phyloP scores from a whole-genome alignment of 2,888 invertebrate species.

The Drosophila subsilvestris region DNA sequence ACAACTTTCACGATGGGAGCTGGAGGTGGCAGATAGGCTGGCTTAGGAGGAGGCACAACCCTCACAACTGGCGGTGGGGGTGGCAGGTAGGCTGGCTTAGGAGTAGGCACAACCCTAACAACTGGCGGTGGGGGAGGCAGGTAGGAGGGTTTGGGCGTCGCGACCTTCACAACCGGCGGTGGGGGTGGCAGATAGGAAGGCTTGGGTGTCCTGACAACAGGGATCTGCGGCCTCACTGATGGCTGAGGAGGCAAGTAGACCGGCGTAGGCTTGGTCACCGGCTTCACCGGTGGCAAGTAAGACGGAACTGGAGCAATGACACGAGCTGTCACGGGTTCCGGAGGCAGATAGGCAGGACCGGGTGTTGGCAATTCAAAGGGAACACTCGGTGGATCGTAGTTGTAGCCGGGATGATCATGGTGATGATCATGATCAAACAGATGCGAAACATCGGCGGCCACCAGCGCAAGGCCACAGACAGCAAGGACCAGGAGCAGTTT shows the following conservation, averaged over 20 bases:
- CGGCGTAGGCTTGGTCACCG: constrained; percentile 26
- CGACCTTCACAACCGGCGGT: constrained; percentile 14
- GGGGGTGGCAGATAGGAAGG: constrained; percentile 53
- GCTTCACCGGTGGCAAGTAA: constrained; percentile 50
- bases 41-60: not conserved
- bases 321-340: constrained; percentile 32
- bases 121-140: constrained; percentile 51
- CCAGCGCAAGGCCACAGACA: constrained; percentile 64
- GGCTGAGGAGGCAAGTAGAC: constrained; percentile 50
- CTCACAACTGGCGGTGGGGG: constrained; percentile 33
- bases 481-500: constrained; percentile 64
- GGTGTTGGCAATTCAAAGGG: constrained; percentile 67
- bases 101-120: constrained; percentile 13
- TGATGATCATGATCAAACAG: constrained; percentile 63
- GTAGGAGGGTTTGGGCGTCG: constrained; percentile 39
- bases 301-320: constrained; percentile 33
- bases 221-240: constrained; percentile 42
- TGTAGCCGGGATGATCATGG: constrained; percentile 71
- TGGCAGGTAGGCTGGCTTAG: constrained; percentile 53
- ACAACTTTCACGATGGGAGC: constrained; percentile 9
- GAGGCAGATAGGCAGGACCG: constrained; percentile 50
- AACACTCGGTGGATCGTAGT: constrained; percentile 57
- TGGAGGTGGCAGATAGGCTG: constrained; percentile 50
- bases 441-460: constrained; percentile 77
- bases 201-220: constrained; percentile 43